phyloP scores from a whole-genome alignment of 1,140 invertebrate species.

The Zaprionus taronus region DNA sequence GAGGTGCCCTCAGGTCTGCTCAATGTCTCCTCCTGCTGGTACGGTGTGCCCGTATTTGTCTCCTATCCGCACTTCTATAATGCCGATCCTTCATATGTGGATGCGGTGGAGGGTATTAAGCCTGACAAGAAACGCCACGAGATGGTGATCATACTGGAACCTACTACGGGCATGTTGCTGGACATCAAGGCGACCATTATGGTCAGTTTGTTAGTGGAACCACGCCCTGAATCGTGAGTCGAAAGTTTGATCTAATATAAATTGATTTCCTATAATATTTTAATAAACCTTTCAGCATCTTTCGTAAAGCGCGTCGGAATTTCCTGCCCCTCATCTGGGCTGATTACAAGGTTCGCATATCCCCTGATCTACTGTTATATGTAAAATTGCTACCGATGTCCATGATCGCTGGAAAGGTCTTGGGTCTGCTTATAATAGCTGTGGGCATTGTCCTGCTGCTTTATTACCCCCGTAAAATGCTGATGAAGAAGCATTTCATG shows the following conservation, averaged over 20 bases:
- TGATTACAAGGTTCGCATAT: slow-evolving; percentile 87
- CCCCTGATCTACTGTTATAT: slow-evolving; percentile 85
- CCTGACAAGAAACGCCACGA: slow-evolving; percentile 89
- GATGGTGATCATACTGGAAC: slow-evolving; percentile 90
- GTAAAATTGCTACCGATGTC: slow-evolving; percentile 60
- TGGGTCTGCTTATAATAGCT: slow-evolving; percentile 28
- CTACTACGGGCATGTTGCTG: slow-evolving; percentile 89
- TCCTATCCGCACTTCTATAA: slow-evolving; percentile 94
- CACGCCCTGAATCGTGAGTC: slow-evolving; percentile 81
- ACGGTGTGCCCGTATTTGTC: slow-evolving; percentile 89
- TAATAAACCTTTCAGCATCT: slow-evolving; percentile 77
- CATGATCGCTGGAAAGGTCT: slow-evolving; percentile 43
- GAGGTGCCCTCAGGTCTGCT: slow-evolving; percentile 61
- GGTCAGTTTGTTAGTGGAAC: slow-evolving; percentile 89
- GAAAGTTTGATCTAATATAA: neutral
- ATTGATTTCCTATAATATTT: neutral
- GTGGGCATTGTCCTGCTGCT: slow-evolving; percentile 64
- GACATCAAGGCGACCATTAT: slow-evolving; percentile 90
- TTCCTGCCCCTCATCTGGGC: slow-evolving; percentile 92
- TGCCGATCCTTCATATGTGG: slow-evolving; percentile 88
- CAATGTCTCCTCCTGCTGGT: slow-evolving; percentile 66
- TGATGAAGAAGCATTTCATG: slow-evolving; percentile 60
- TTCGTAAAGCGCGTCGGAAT: slow-evolving; percentile 86
- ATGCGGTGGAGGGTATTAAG: slow-evolving; percentile 88
- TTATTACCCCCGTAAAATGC: slow-evolving; percentile 63